Conservation (phyloP, 30 jellyfish, hydroid and myxozoan genomes). For the Aurelia aurita complex sp. Pacific region DNA sequence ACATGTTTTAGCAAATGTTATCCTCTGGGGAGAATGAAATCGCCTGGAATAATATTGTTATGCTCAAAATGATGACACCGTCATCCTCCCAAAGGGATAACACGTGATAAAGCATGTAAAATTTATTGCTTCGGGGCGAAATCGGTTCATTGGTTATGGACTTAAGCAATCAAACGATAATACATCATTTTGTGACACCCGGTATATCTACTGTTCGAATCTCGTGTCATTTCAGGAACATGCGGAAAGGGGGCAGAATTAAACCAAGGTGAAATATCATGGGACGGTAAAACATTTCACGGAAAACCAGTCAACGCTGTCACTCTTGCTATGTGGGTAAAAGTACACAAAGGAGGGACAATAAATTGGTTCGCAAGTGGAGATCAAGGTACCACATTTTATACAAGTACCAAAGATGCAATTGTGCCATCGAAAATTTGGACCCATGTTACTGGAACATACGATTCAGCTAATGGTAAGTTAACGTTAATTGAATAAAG, state of each 20-base stretch:
- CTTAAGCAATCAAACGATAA: no score
- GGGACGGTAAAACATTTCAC: slow-evolving; percentile 85
- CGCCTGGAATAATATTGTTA: no score
- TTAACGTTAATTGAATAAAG: background rate
- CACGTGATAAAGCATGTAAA: no score
- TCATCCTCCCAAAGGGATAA: no score
- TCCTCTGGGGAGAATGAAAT: no score
- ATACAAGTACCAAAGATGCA: slow-evolving; percentile 77
- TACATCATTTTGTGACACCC: no score
- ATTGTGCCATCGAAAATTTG: slow-evolving; percentile 90
- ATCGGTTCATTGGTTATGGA: no score
- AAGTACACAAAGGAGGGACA: slow-evolving; percentile 84
- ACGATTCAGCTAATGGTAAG: slow-evolving; percentile 89
- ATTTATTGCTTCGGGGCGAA: no score
- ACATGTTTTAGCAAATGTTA: no score
- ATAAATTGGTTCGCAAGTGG: slow-evolving; percentile 94
- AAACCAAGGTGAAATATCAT: slow-evolving; percentile 85
- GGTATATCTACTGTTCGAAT: background rate
- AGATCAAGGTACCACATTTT: slow-evolving; percentile 77
- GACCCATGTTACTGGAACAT: slow-evolving; percentile 97
- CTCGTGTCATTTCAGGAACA: slow-evolving; percentile 60
- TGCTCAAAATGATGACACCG: no score
- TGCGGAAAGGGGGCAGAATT: slow-evolving; percentile 92
- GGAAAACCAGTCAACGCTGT: slow-evolving; percentile 85
- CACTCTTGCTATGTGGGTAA: slow-evolving; percentile 94